phyloP scores from a whole-genome alignment of 2,797 vertebrate species.

The Pristis pectinata region DNA sequence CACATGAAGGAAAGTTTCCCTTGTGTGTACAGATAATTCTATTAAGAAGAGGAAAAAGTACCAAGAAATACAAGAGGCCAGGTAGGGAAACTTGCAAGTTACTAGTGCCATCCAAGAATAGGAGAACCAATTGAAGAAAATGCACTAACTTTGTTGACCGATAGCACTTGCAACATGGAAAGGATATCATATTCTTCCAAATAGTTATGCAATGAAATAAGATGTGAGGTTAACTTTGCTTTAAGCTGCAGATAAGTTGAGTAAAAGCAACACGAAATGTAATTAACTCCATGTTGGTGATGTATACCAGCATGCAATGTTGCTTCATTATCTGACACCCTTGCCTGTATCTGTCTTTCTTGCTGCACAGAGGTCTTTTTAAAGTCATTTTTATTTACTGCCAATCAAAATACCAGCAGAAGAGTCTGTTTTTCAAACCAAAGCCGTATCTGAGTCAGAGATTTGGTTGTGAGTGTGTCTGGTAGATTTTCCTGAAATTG shows the following conservation, averaged over 20 bases:
- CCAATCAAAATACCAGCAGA: background rate
- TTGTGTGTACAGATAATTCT: background rate
- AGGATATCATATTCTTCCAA: background rate
- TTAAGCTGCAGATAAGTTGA: background rate
- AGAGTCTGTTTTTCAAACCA: background rate
- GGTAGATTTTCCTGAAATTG: background rate
- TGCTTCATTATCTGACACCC: conserved; percentile 9
- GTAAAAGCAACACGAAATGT: background rate
- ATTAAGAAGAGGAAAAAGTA: background rate
- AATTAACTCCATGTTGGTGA: background rate
- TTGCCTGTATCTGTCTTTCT: background rate
- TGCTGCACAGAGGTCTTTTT: background rate
- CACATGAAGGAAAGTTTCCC: background rate
- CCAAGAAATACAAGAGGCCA: background rate
- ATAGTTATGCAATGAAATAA: background rate
- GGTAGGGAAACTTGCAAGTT: background rate
- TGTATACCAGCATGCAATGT: background rate
- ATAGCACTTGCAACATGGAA: background rate
- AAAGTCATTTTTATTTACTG: background rate
- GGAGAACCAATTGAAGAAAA: background rate
- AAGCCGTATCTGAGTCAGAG: background rate
- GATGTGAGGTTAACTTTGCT: background rate
- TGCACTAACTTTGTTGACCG: background rate
- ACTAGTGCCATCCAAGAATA: background rate
- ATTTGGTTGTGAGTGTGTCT: background rate